Evolutionary conservation across 92 coral and sea anemone species (phyloP).

Genomic region (Montipora capitata): DNA sequence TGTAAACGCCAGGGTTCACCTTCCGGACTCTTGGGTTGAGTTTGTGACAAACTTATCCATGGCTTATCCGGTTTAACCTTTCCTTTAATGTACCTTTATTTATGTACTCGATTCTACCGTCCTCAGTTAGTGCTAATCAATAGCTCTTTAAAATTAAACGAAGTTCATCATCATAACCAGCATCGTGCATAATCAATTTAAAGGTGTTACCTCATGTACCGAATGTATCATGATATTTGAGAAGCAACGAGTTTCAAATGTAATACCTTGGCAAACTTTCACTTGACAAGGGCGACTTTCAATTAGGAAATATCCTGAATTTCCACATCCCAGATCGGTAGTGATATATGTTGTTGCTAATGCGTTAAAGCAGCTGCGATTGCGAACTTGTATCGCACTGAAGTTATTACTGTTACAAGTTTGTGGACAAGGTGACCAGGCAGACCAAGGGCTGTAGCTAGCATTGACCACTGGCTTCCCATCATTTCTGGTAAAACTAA

Average conservation of each 20-base stretch:
- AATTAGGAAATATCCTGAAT: neutral
- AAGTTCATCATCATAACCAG: too few species aligned
- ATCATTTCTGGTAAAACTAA: conserved; percentile 14
- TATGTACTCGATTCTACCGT: too few species aligned
- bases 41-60: too few species aligned
- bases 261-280: conserved; percentile 15
- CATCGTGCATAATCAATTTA: neutral
- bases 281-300: conserved; percentile 37
- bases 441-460: conserved; percentile 50
- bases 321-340: neutral
- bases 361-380: conserved; percentile 23
- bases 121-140: too few species aligned
- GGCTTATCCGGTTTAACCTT: neutral
- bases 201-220: neutral
- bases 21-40: too few species aligned
- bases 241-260: neutral
- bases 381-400: conserved; percentile 18
- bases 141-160: too few species aligned
- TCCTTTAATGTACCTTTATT: too few species aligned
- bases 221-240: too few species aligned
- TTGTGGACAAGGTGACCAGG: conserved; percentile 71
- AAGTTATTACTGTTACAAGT: conserved; percentile 25
- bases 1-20: too few species aligned
- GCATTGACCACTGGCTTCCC: conserved; percentile 3
- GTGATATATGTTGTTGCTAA: neutral